Evolutionary conservation across 2,113 vertebrate species (phyloP).

Genomic region (Xenus cinereus): DNA sequence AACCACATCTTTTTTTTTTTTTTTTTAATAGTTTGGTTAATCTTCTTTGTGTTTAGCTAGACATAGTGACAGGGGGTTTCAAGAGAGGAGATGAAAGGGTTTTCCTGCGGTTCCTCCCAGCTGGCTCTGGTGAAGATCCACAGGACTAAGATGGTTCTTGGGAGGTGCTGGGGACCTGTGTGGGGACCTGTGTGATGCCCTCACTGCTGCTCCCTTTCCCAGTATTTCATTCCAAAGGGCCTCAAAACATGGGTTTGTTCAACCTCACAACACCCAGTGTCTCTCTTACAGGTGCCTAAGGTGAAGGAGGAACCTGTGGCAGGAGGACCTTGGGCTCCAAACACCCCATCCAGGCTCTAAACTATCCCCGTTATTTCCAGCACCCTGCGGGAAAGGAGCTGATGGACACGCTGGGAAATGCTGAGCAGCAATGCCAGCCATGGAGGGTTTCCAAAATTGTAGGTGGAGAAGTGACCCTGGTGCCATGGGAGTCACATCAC

Average conservation of each 20-base stretch:
- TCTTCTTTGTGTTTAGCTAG: background rate
- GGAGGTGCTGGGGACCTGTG: background rate
- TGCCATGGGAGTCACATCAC: background rate
- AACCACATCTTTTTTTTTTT: fast-evolving
- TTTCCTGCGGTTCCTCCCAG: background rate
- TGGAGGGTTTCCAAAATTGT: too few species aligned
- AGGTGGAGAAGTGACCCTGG: background rate
- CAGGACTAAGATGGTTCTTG: background rate
- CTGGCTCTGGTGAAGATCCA: fast-evolving
- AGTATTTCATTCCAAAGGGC: background rate
- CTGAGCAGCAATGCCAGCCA: fast-evolving
- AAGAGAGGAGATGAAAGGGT: background rate
- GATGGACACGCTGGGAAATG: fast-evolving
- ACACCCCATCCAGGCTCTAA: background rate
- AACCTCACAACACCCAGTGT: fast-evolving
- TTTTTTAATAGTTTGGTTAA: background rate
- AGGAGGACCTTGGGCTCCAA: background rate
- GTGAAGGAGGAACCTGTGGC: background rate
- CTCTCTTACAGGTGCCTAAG: background rate
- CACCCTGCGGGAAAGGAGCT: background rate
- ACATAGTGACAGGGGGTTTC: background rate
- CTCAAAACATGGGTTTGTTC: background rate
- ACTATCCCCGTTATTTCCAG: fast-evolving
- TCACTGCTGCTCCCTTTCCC: fast-evolving
- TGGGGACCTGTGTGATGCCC: background rate